phyloP scores from a whole-genome alignment of 2,113 vertebrate species.

The Osmerus eperlanus region DNA sequence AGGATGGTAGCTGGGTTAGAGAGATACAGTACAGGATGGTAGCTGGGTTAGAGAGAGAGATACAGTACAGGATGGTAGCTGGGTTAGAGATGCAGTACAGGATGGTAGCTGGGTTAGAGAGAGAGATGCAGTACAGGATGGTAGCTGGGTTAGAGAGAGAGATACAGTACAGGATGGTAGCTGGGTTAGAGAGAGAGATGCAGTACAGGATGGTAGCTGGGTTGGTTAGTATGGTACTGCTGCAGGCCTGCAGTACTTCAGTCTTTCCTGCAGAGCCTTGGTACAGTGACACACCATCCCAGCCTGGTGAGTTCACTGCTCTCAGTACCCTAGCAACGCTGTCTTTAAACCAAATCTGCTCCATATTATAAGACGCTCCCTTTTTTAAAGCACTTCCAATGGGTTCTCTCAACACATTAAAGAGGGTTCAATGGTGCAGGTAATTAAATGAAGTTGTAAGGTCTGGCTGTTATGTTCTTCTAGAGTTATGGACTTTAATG shows the following conservation, averaged over 20 bases:
- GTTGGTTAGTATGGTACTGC: not conserved
- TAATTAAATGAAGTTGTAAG: conserved; percentile 42
- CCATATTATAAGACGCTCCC: conserved; percentile 8
- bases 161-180: no score
- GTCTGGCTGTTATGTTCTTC: conserved; percentile 38
- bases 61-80: no score
- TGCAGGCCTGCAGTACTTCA: not conserved
- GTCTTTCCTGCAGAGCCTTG: not conserved
- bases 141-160: no score
- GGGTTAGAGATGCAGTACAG: no score
- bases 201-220: no score
- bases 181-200: no score
- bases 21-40: no score
- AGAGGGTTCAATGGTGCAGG: conserved; percentile 23
- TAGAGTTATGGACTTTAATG: conserved; percentile 33
- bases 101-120: no score
- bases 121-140: no score
- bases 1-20: no score
- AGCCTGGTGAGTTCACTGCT: not conserved
- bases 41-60: no score
- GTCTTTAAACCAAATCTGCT: conserved; percentile 7
- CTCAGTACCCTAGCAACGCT: not conserved
- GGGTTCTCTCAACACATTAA: conserved; percentile 22
- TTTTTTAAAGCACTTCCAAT: conserved; percentile 32
- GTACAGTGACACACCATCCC: not conserved